Base-by-base conservation (phyloP, 1,140 invertebrate species). In the Muscidifurax raptorellus region DNA sequence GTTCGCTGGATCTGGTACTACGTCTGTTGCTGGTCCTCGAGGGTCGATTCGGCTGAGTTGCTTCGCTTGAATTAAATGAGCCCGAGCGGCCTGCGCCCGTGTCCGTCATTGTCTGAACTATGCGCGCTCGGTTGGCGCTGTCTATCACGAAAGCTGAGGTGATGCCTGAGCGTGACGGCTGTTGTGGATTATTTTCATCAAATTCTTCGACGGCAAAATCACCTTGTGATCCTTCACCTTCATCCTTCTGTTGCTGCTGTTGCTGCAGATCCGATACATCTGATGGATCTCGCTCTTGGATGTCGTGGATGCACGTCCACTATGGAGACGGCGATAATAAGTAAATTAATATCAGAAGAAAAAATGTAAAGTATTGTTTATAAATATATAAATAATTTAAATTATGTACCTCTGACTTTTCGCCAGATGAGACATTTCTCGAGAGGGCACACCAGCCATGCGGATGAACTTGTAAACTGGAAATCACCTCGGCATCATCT, bases 221-320 rank as follows among this genome's bases (percentile, higher is more conserved):
- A 59, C 91, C 86, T 71, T 92, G 93, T 82, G 76, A 67, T 0
- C 44, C 32, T 3, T 82, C 79, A 3, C 28, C 75, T 25, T 80
- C 71, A 0, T 79, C 28, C 18, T 86, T 59, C n/a, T 69, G 36
- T 86, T 94, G 94, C 27, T 90, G 89, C 9, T 88, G 66, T 9
- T 89, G 88, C 0, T 92, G 90, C 10, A 59, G 0, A 9, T 36
- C 10, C 7, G 28, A 36, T 3, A 32, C 67, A 83, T 91, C 92
- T 0, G 90, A 86, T 0, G 75, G 66, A 52, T 94, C 93, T n/a
- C 93, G 90, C 64, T 95, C 94, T 92, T 98, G 97, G 81, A 99
- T 98, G 90, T 98, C 97, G 92, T 99, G 98, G 30, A 99, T 95
- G 91, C 97, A 98, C 3, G 97, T 98, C 97, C 97, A 98, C 96